A percentile compares a stretch with the other conserved stretches of the same genome.
Conservation (phyloP, 2,113 vertebrate species). For the Emydura subglobosa region DNA sequence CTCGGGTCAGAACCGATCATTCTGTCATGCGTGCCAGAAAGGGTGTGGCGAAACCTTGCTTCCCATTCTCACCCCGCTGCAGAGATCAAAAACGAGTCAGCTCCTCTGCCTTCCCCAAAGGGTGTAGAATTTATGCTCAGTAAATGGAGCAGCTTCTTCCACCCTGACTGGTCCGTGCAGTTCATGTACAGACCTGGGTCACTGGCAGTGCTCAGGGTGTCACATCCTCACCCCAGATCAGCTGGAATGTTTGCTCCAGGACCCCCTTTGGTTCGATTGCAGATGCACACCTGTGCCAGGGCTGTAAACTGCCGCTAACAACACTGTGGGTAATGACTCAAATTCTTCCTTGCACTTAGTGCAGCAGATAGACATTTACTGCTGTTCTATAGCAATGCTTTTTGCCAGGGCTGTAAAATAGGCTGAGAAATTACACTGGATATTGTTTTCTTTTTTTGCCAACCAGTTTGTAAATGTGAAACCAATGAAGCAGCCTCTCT, state of each 20-base stretch:
- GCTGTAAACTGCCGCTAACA: background rate
- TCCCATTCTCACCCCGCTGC: background rate
- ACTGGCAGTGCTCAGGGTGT: background rate
- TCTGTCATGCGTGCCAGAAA: background rate
- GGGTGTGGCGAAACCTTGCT: background rate
- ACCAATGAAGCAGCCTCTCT: conserved; percentile 40
- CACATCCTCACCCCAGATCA: rapidly evolving
- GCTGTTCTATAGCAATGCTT: conserved; percentile 44
- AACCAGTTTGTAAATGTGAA: conserved; percentile 64
- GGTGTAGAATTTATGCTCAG: background rate
- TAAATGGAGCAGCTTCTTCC: background rate
- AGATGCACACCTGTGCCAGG: background rate
- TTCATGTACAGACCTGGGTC: background rate
- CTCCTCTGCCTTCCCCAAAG: background rate
- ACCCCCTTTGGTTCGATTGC: background rate
- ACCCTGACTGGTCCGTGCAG: background rate
- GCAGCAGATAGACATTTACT: conserved; percentile 31
- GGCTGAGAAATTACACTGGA: conserved; percentile 67
- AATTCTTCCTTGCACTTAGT: conserved; percentile 6
- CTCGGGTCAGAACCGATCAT: background rate
- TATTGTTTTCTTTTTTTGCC: conserved; percentile 53
- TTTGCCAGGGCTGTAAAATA: conserved; percentile 47
- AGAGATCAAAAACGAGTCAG: background rate
- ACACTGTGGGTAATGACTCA: rapidly evolving
- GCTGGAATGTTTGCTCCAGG: background rate